These are phyloP conservation scores for Torymus auratus DNA, from an alignment of 2,888 invertebrate species.

Conservation along the genomic window DNA sequence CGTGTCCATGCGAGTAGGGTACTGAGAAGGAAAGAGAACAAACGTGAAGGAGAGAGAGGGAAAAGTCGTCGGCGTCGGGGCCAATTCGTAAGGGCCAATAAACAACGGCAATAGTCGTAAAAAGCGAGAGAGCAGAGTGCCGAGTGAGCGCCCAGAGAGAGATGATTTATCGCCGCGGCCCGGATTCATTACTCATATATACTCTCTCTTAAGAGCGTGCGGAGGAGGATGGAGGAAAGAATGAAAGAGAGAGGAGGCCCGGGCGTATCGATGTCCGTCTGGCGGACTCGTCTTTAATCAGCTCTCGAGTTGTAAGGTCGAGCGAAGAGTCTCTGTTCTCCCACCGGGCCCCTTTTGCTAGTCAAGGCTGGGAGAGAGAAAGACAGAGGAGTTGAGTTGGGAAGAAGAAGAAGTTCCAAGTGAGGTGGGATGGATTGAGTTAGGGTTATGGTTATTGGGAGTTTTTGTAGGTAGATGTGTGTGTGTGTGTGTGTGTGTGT, in stretches of 20 bases:
- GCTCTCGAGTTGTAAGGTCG: conserved; percentile 1
- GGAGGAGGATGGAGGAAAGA: conserved; percentile 30
- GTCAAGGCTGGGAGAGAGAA: conserved; percentile 19
- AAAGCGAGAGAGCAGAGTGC: conserved; percentile 31
- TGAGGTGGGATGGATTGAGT: not conserved
- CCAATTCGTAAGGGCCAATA: conserved; percentile 54
- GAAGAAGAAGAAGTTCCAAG: too few species aligned
- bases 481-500: not conserved
- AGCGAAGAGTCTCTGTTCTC: conserved; percentile 4
- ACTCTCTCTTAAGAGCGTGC: not conserved
- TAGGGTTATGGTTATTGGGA: not conserved
- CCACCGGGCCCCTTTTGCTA: not conserved
- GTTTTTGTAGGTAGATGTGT: too few species aligned
- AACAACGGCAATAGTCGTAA: conserved; percentile 56
- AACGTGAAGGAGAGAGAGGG: not conserved
- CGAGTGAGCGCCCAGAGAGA: conserved; percentile 23
- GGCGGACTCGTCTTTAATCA: conserved; percentile 31
- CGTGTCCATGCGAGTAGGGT: not conserved
- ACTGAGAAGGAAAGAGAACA: conserved; percentile 5
- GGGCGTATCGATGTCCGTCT: not conserved
- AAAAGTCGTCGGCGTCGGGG: conserved; percentile 9
- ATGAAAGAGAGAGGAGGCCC: conserved; percentile 5
- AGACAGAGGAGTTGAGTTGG: too few species aligned
- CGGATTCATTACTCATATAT: conserved; percentile 51
- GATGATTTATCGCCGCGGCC: conserved; percentile 54